These are phyloP conservation scores for Cydia strobilella DNA, from an alignment of 1,140 invertebrate species.

Conservation along the genomic window DNA sequence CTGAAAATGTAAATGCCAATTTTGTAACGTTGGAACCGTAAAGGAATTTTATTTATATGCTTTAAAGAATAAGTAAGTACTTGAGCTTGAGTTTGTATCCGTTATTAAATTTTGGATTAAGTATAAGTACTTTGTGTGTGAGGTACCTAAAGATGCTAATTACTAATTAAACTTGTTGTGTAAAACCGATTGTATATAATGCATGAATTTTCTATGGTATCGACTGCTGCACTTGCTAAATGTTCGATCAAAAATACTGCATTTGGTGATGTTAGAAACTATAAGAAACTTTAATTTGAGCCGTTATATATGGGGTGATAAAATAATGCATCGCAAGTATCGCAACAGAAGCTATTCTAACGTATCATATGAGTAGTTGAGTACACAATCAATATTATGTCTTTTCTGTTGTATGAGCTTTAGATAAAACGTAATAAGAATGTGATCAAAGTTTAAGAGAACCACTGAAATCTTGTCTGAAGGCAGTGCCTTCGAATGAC, in stretches of 20 bases:
- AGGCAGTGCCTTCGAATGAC: constrained; percentile 57
- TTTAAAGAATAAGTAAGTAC: neutral
- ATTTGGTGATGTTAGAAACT: too few species aligned
- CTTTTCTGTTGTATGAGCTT: neutral
- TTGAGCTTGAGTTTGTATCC: neutral
- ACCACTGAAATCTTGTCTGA: constrained; percentile 16
- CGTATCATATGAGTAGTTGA: too few species aligned
- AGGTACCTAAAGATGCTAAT: neutral
- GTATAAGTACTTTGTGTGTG: neutral
- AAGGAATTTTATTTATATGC: constrained; percentile 24
- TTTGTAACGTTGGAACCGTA: constrained; percentile 5
- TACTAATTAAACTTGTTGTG: neutral
- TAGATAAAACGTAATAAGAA: neutral
- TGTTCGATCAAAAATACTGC: too few species aligned
- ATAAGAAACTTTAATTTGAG: too few species aligned
- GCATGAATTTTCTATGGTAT: neutral
- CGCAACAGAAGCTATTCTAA: too few species aligned
- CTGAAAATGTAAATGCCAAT: constrained; percentile 31
- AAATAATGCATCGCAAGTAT: too few species aligned
- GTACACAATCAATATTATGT: too few species aligned
- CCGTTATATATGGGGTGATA: too few species aligned
- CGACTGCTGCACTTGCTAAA: neutral
- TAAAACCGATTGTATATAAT: neutral
- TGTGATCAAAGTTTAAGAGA: neutral
- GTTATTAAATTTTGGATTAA: neutral